phyloP scores from a whole-genome alignment of 1,140 invertebrate genomes.

The Acyrthosiphon pisum region DNA sequence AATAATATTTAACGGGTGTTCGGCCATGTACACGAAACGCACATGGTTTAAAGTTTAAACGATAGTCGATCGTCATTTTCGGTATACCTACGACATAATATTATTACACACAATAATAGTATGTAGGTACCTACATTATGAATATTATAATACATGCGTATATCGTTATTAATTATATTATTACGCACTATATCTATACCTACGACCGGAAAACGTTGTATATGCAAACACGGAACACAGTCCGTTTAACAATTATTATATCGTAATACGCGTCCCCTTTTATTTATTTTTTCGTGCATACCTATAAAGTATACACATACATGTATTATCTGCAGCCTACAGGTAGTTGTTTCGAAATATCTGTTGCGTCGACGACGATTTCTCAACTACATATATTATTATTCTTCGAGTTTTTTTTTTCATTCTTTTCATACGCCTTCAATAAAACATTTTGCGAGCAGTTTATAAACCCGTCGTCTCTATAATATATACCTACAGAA shows the following conservation, averaged over 20 bases:
- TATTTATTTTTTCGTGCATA: background rate
- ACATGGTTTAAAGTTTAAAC: conserved; percentile 7
- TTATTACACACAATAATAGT: background rate
- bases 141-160: background rate
- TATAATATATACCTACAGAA: background rate
- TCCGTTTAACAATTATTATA: conserved; percentile 38
- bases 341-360: conserved; percentile 41
- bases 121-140: background rate
- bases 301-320: background rate
- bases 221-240: conserved; percentile 31
- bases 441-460: conserved; percentile 55
- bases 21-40: background rate
- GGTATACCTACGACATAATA: background rate
- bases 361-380: conserved; percentile 29
- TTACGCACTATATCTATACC: background rate
- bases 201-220: conserved; percentile 26
- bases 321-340: background rate
- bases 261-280: conserved; percentile 12
- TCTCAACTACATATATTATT: conserved; percentile 41
- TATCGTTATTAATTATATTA: background rate
- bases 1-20: background rate
- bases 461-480: conserved; percentile 44
- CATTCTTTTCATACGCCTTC: background rate
- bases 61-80: background rate
- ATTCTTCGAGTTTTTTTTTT: background rate